phyloP scores from a whole-genome alignment of 2,797 vertebrate species.

The Todus mexicanus region DNA sequence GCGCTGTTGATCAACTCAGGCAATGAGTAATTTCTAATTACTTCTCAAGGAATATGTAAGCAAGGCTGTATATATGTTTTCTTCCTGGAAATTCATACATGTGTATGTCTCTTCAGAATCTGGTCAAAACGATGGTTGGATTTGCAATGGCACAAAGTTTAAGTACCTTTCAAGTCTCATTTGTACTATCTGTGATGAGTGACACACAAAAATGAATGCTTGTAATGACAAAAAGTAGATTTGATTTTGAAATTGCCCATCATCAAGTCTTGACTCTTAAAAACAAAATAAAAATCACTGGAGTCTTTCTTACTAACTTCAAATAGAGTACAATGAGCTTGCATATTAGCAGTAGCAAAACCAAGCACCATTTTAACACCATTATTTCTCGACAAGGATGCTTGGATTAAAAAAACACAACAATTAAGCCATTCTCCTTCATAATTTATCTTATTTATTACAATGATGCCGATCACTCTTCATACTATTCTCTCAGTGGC shows the following conservation, averaged over 20 bases:
- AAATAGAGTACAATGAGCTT: background rate
- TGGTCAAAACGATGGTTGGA: background rate
- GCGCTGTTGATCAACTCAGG: conserved; percentile 32
- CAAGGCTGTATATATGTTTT: background rate
- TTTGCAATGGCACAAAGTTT: background rate
- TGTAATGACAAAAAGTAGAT: background rate
- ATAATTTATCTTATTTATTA: background rate
- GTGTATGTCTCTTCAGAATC: background rate
- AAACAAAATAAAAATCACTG: background rate
- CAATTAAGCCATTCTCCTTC: background rate
- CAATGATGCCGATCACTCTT: background rate
- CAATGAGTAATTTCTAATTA: conserved; percentile 39
- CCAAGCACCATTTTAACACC: background rate
- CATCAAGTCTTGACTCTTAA: background rate
- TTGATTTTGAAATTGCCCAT: background rate
- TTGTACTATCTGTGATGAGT: background rate
- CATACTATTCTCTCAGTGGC: background rate
- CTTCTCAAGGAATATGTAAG: background rate
- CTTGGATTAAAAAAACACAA: background rate
- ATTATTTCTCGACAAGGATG: background rate
- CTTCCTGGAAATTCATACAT: background rate
- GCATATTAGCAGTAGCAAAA: background rate
- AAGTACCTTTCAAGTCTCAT: background rate
- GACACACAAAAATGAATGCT: background rate
- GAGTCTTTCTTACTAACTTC: background rate